Evolutionary conservation across 2,113 vertebrate species (phyloP).

Genomic region (Lagenorhynchus albirostris): DNA sequence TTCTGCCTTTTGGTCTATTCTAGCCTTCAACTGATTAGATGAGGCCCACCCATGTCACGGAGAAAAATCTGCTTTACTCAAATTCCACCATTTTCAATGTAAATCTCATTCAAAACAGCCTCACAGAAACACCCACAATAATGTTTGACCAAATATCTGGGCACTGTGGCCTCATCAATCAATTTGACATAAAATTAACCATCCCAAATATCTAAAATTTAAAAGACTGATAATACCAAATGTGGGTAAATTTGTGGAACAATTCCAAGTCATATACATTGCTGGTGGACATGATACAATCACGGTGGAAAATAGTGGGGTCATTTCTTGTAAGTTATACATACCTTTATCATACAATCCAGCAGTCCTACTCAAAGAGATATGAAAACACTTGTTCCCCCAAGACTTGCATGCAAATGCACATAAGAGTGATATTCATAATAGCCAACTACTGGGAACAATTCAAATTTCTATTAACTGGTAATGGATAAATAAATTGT

Average conservation of each 20-base stretch:
- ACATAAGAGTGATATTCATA: not conserved
- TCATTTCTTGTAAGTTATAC: not conserved
- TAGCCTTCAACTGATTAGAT: not conserved
- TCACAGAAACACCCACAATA: not conserved
- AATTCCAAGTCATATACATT: not conserved
- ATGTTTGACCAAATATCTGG: not conserved
- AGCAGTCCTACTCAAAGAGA: not conserved
- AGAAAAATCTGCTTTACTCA: not conserved
- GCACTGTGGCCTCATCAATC: not conserved
- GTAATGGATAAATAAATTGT: not conserved
- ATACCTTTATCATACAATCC: not conserved
- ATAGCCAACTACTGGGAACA: not conserved
- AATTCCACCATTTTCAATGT: not conserved
- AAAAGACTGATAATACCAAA: not conserved
- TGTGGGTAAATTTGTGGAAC: not conserved
- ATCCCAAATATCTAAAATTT: not conserved
- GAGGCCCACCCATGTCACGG: not conserved
- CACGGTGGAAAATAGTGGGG: not conserved
- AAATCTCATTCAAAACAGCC: not conserved
- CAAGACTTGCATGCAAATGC: not conserved
- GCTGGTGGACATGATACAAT: not conserved
- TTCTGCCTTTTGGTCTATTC: not conserved
- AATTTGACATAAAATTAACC: not conserved
- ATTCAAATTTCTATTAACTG: not conserved
- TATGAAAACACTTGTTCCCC: not conserved